Conservation (phyloP, 1,140 invertebrate genomes). For the Thaumatotibia leucotreta region DNA sequence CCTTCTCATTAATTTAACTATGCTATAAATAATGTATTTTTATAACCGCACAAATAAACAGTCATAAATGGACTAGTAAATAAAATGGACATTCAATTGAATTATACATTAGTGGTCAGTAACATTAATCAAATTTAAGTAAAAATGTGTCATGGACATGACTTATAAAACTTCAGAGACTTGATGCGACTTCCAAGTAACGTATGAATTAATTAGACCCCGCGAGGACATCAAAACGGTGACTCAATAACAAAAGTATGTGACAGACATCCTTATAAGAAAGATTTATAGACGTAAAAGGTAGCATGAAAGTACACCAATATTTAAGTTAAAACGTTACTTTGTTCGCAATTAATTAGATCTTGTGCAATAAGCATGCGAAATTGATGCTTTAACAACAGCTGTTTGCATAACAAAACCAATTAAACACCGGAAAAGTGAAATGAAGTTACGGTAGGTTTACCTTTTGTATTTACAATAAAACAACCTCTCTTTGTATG, state of each 20-base stretch:
- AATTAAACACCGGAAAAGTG: slow-evolving; percentile 9
- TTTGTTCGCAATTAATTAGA: background rate
- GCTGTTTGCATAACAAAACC: slow-evolving; percentile 10
- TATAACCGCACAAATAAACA: no score
- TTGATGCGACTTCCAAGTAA: slow-evolving; percentile 17
- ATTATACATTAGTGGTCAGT: background rate
- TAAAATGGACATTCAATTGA: no score
- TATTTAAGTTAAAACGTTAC: background rate
- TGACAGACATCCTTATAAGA: slow-evolving; percentile 17
- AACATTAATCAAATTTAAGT: background rate
- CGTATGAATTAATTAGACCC: slow-evolving; percentile 27
- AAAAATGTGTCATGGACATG: background rate
- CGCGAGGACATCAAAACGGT: slow-evolving; percentile 15
- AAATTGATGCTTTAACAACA: slow-evolving; percentile 1
- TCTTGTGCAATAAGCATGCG: background rate
- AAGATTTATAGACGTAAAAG: background rate
- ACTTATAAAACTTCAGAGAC: background rate
- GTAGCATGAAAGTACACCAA: background rate
- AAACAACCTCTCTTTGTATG: slow-evolving; percentile 18
- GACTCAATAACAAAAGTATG: slow-evolving; percentile 36
- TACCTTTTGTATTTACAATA: slow-evolving; percentile 3
- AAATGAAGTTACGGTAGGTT: slow-evolving; percentile 1
- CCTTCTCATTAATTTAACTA: no score
- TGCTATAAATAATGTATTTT: no score
- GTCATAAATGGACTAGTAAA: no score